phyloP scores from a whole-genome alignment of 2,888 invertebrate genomes.

The Dioctria linearis region DNA sequence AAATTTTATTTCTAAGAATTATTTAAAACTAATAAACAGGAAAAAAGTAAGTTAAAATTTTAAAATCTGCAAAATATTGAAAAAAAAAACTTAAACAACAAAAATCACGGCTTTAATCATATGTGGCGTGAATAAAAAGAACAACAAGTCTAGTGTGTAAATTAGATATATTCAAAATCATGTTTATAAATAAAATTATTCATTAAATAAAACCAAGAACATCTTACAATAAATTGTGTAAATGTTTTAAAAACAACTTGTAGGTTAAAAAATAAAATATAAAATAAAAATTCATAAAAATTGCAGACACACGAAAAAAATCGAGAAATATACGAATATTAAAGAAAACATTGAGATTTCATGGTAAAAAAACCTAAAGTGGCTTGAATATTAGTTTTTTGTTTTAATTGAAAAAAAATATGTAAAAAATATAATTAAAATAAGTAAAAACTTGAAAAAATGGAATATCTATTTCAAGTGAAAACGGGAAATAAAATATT shows the following conservation, averaged over 20 bases:
- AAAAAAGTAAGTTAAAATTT: not conserved
- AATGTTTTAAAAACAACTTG: not conserved
- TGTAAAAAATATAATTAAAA: too few species aligned
- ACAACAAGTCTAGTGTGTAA: not conserved
- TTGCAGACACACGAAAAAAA: not conserved
- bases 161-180: not conserved
- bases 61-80: not conserved
- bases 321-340: not conserved
- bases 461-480: not conserved
- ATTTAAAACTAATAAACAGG: conserved; percentile 1
- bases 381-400: conserved; percentile 48
- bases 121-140: not conserved
- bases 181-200: conserved; percentile 17
- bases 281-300: not conserved
- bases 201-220: not conserved
- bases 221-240: not conserved
- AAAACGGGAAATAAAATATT: not conserved
- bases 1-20: conserved; percentile 14
- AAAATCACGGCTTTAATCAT: not conserved
- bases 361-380: conserved; percentile 32
- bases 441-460: too few species aligned
- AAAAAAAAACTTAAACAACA: not conserved
- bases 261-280: conserved; percentile 4
- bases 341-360: not conserved
- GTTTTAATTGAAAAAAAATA: not conserved